Evolutionary conservation across 2,797 vertebrate genomes (phyloP).

Genomic region (Hypotaenidia philippensis): DNA sequence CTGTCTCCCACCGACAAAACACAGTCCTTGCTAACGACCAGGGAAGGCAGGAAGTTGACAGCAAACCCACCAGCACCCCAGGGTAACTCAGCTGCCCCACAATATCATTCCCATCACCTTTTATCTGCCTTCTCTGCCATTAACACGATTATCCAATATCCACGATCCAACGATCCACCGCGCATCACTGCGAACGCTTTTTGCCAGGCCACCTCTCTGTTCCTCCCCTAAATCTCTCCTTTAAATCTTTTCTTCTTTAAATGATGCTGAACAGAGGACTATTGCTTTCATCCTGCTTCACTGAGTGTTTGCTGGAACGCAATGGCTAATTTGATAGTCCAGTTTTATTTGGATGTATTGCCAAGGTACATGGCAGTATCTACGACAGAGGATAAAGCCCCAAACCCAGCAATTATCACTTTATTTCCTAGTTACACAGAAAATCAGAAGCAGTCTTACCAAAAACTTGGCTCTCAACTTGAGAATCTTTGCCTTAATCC

Average conservation of each 20-base stretch:
- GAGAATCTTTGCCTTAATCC: background rate
- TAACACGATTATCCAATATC: background rate
- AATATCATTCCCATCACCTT: background rate
- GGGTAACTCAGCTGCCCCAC: background rate
- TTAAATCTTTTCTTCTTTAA: slow-evolving; percentile 11
- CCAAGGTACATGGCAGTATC: background rate
- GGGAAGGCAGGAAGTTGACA: background rate
- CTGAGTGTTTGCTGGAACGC: background rate
- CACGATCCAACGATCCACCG: accelerated
- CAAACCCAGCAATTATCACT: background rate
- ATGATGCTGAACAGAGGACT: background rate
- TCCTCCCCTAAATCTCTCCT: background rate
- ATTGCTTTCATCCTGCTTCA: slow-evolving; percentile 1
- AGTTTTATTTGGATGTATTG: background rate
- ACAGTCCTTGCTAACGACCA: background rate
- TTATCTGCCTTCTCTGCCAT: background rate
- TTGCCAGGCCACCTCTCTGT: background rate
- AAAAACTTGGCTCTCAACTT: background rate
- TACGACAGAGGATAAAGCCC: background rate
- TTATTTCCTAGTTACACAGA: background rate
- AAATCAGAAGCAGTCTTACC: background rate
- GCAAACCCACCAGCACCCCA: background rate
- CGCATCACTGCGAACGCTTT: background rate
- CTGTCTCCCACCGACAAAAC: slow-evolving; percentile 26
- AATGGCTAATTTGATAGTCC: background rate